Base-by-base conservation (phyloP, 2,888 invertebrate genomes). In the Seladonia tumulorum region DNA sequence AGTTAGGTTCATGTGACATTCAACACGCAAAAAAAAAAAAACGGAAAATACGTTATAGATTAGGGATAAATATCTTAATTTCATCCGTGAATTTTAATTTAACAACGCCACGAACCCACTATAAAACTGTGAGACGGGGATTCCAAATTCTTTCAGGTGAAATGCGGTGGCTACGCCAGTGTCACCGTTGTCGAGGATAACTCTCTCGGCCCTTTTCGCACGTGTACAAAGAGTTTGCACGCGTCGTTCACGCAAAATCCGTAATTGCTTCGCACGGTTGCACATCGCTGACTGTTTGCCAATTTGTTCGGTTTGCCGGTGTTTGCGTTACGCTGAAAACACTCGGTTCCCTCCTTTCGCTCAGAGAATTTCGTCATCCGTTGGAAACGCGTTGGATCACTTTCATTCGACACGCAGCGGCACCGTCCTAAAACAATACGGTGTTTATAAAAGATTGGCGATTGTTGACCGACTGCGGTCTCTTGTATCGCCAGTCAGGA, bases 251-350 rank as follows among this genome's bases (percentile, higher is more conserved):
- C 92, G 91, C 93, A 92, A 92, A 92, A 91, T 93, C 92, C 92
- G 90, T 95, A 95, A 95, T 95, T 95, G 95, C 94, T 94, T 91
- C 94, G 94, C 94, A 92, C 92, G 93, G 92, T 87, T 94, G 94
- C 93, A 93, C 94, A 93, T 91, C 92, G 90, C 91, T 89, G 89
- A 89, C 91, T 93, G 93, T 93, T 94, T 93, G 94, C 92, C 93
- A 93, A 94, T 94, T 94, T 94, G 91, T 89, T 88, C 89, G 90
- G 90, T 92, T 92, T 90, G 87, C 88, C 90, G 86, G 88, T 88
- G 91, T 93, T 92, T 93, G 84, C 85, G 75, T 86, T 91, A 73
- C 81, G 76, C 39, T 81, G 86, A 75, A 85, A 89, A 81, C 77
- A 66, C 73, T 71, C 78, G 57, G 70, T 70, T 76, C 85, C 88